Evolutionary conservation across 1,140 invertebrate genomes (phyloP), one percentile per base, ranked within the genome.

Genomic region (Drosophila elegans): DNA sequence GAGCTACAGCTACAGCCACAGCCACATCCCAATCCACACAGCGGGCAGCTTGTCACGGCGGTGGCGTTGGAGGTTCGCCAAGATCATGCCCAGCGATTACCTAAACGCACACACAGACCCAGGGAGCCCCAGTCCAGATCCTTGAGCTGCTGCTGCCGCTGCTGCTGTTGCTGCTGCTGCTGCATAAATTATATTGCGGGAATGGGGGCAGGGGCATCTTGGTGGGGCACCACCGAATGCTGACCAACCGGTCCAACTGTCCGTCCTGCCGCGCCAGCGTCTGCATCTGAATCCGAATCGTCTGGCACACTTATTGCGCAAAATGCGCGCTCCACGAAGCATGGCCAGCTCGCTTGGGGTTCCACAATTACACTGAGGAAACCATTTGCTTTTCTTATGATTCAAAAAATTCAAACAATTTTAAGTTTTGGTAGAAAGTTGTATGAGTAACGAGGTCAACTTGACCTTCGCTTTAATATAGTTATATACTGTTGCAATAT

Each of bases 241-340:
- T 56, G 67, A 74, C 74, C 85, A 86, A 86, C 83, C 83, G 83
- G 83, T 86, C 49, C 29, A 11, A 11, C 51, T 32, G 48, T 86
- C 79, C 63, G 34, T 74, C 75, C 53, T 41, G 49, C 48, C 60
- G 76, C 42, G 55, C 54, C 64, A 57, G 56, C 59, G 57, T 57
- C 73, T 77, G 60, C 67, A 59, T 71, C 46, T 62, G 79, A 57
- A 57, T 68, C 67, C 27, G 44, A 63, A 51, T 74, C 72, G 60
- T 75, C 84, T 89, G 84, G 84, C 84, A 89, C 84, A 89, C 84
- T 89, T 89, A 89, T 89, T 89, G 84, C 84, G 84, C 84, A 89
- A 89, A 88, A 86, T 73, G 84, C 78, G 77, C 80, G 85, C 84
- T 89, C 53, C 85, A 79, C 77, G 84, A 84, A 89, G 84, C 84